Conservation (phyloP, 2,113 vertebrate genomes). For the Lophius piscatorius region DNA sequence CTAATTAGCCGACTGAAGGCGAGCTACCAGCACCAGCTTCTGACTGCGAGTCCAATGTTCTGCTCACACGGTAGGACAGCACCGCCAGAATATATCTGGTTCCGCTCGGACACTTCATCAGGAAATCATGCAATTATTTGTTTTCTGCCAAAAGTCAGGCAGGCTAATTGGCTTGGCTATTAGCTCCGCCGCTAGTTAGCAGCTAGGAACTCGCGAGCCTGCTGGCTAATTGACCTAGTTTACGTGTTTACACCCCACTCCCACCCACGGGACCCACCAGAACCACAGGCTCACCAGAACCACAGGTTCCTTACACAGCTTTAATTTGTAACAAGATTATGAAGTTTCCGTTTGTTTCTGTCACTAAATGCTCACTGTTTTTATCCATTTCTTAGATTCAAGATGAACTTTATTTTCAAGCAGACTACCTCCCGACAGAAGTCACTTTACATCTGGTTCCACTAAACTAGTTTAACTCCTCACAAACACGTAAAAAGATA, state of each 20-base stretch:
- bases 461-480: too few species aligned
- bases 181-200: conserved; percentile 64
- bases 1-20: conserved; percentile 44
- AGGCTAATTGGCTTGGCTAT: conserved; percentile 69
- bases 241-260: conserved; percentile 36
- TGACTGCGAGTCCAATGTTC: background rate
- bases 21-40: background rate
- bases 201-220: conserved; percentile 8
- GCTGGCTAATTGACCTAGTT: conserved; percentile 67
- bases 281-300: too few species aligned
- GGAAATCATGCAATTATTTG: conserved; percentile 7
- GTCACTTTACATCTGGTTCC: too few species aligned
- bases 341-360: too few species aligned
- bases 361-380: too few species aligned
- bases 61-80: background rate
- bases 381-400: too few species aligned
- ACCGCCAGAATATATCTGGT: fast-evolving
- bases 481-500: too few species aligned
- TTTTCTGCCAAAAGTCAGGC: conserved; percentile 12
- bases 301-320: too few species aligned
- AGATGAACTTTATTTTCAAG: too few species aligned
- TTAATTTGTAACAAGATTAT: too few species aligned
- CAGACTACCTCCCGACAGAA: too few species aligned
- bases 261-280: too few species aligned
- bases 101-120: background rate